Percentiles rank a stretch among this genome's conserved stretches.
These are phyloP conservation scores for Tribolium freemani DNA, from an alignment of 2,888 invertebrate species.

Conservation along the genomic window DNA sequence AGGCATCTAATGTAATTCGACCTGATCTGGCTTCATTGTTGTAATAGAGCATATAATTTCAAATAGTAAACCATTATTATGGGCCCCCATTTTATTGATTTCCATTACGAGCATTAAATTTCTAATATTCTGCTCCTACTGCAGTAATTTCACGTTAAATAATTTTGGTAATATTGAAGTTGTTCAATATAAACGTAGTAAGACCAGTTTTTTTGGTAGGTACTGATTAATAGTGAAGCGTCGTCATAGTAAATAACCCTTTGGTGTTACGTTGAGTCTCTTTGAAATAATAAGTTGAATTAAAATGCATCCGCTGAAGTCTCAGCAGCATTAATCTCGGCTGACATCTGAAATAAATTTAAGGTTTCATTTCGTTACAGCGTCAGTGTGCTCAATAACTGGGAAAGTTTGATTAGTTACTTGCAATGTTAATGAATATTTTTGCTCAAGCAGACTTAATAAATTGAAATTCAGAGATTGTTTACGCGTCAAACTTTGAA, in stretches of 20 bases:
- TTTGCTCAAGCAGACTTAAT: conserved; percentile 25
- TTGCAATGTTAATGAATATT: conserved; percentile 29
- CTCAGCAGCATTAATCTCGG: conserved; percentile 16
- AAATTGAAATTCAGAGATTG: conserved; percentile 42
- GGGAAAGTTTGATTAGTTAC: conserved; percentile 28
- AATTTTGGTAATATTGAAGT: too few species aligned
- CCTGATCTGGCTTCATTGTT: neutral
- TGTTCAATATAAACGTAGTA: too few species aligned
- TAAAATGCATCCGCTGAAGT: conserved; percentile 18
- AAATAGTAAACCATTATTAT: too few species aligned
- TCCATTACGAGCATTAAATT: too few species aligned
- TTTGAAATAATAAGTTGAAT: conserved; percentile 13
- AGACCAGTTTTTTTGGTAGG: neutral
- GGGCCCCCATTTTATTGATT: too few species aligned
- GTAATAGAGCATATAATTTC: conserved; percentile 1
- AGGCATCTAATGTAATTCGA: neutral
- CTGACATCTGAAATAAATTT: conserved; percentile 25
- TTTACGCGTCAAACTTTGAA: conserved; percentile 38
- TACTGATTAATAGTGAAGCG: neutral
- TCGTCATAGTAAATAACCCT: conserved; percentile 7
- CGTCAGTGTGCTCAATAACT: conserved; percentile 17
- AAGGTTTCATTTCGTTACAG: conserved; percentile 24
- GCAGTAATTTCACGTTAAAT: too few species aligned
- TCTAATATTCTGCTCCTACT: too few species aligned
- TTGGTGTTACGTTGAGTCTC: neutral